Evolutionary conservation across 2,113 vertebrate species (phyloP).

Genomic region (Pelmatolapia mariae): DNA sequence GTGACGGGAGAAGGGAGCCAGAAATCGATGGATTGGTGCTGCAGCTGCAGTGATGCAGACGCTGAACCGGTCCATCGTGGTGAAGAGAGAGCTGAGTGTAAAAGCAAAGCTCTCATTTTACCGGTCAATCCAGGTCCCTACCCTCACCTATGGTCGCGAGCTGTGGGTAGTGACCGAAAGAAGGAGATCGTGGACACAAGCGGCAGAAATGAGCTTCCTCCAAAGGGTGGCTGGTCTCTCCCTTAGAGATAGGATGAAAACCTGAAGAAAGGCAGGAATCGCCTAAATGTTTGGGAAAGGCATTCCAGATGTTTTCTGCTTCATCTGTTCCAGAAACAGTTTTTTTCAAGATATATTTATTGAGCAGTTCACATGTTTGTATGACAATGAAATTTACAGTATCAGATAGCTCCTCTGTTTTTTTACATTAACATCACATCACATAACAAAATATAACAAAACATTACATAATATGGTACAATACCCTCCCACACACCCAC

Average conservation of each 20-base stretch:
- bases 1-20: neutral
- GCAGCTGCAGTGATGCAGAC: neutral
- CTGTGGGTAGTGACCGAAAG: neutral
- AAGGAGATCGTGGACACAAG: neutral
- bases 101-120: neutral
- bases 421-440: neutral
- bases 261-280: neutral
- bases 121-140: neutral
- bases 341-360: neutral
- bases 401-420: neutral
- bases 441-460: neutral
- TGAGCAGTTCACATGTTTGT: neutral
- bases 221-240: neutral
- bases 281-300: neutral
- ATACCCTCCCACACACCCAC: rapidly evolving
- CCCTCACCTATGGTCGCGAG: neutral
- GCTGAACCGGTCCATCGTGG: neutral
- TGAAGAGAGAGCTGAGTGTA: neutral
- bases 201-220: too few relatives aligned
- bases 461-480: neutral
- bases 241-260: neutral
- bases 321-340: neutral
- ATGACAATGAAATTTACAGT: neutral
- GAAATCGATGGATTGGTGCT: rapidly evolving
- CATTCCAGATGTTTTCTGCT: neutral